Evolutionary conservation across 1,140 invertebrate genomes (phyloP), one percentile per base, ranked within the genome.

Genomic region (Muscidifurax raptorellus): DNA sequence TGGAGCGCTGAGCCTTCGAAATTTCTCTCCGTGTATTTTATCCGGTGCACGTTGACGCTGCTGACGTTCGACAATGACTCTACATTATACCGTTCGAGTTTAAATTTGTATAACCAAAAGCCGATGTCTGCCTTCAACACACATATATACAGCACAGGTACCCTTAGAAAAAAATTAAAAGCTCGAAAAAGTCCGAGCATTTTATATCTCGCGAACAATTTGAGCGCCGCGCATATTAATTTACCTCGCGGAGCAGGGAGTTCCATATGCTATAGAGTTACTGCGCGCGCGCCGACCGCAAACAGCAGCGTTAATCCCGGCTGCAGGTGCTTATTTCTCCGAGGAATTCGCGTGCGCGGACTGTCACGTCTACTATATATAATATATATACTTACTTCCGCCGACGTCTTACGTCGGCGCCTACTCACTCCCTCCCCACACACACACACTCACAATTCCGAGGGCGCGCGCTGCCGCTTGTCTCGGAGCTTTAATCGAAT

Each of bases 401-500:
- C 6, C 36, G 36, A 40, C 36, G 74, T 76, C 7, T 44, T n/a
- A 30, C 66, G 25, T 69, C 66, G 66, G 27, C 36, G 40, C 66
- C 71, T 40, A 72, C 79, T 25, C 67, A 25, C 27, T 52, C 44
- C 47, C 36, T 67, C 27, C 12, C 22, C 10, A 13, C 12, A 82
- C 69, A 69, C 76, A 25, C 27, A 77, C 27, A 36, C 22, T n/a
- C n/a, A n/a, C n/a, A n/a, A n/a, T n/a, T n/a, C n/a, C n/a, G 28
- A 36, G 59, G 2, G 22, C 9, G 28, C 44, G 44, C 7, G 59
- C 25, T 64, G 77, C 7, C 64, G 66, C 64, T 80, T 80, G 36
- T 81, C 79, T 69, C 67, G 36, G 22, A 12, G 67, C 79, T 72
- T 81, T 81, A 81, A 81, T 81, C 66, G 79, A 81, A 81, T 81